Base-by-base conservation (phyloP, 2,113 vertebrate species). In the Phaethon lepturus region DNA sequence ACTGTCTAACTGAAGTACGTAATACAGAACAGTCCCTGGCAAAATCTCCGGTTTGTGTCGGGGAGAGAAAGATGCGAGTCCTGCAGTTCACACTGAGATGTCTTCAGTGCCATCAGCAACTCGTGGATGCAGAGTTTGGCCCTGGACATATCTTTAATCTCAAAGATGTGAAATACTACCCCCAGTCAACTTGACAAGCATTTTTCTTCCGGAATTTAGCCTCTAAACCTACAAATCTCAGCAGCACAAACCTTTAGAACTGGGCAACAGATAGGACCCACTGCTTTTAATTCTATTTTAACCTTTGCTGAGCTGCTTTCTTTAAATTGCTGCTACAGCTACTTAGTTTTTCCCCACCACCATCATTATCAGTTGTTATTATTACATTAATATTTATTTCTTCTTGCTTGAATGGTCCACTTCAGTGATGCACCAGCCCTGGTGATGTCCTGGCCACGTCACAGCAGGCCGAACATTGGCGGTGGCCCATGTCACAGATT, bases 1-100 rank as follows among this genome's bases (percentile, higher is more conserved):
- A 58, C 17, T 10, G 11, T 38, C 23, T 60, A 72, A 81, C 16
- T 52, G 33, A 74, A 74, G 42, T 0, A 0, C 2, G 2, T 25
- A 62, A 47, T 25, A 67, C 28, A 52, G 8, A 18, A 66, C 4
- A 47, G 10, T 11, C 33, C 26, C 25, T 23, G 22, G 29, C 4
- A 52, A 88, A 77, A 47, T 44, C 19, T 60, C 35, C 42, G 11
- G 68, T 33, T 88, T 25, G 13, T 4, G 10, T 38, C 63, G 81
- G 25, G 28, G 18, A 35, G 25, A 38, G 35, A 49, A 26, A 42
- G 35, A 26, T 10, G 19, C 1, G 2, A 15, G n/a, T 23, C 11
- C 35, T 59, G 52, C 2, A 0, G n/a, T 22, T 75, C 52, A 42
- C 60, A 42, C 6, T 2, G 33, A 58, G 17, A 77, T 14, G 9